Percentiles rank a stretch among this genome's conserved stretches.
Conservation (phyloP, 2,888 invertebrate species). For the Pristionchus arcanus region DNA sequence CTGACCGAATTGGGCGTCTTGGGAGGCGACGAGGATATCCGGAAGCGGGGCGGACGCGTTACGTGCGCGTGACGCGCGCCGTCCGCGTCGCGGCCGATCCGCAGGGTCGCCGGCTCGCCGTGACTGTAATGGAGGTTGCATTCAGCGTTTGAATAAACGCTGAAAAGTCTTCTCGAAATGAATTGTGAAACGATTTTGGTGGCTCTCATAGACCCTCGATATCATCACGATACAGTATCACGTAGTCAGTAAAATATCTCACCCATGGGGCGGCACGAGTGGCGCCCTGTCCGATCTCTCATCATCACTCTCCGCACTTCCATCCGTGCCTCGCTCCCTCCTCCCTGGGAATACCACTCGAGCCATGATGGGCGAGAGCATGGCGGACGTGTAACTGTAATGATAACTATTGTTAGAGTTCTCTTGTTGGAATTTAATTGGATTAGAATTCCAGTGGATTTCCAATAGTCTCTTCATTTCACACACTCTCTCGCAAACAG, state of each 20-base stretch:
- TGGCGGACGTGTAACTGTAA: constrained; percentile 76
- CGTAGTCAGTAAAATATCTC: neutral
- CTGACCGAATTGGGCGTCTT: constrained; percentile 59
- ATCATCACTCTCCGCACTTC: constrained; percentile 65
- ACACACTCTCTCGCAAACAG: too few species aligned
- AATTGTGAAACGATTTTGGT: neutral
- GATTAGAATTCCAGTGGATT: too few species aligned
- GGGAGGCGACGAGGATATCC: constrained; percentile 76
- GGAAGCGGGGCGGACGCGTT: constrained; percentile 69
- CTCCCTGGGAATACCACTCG: constrained; percentile 59
- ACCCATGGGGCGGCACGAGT: constrained; percentile 36
- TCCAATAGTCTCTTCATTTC: too few species aligned
- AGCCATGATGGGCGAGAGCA: constrained; percentile 76
- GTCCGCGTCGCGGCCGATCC: neutral
- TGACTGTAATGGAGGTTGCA: neutral
- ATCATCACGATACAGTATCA: neutral
- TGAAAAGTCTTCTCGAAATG: too few species aligned
- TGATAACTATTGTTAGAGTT: too few species aligned
- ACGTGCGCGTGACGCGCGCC: neutral
- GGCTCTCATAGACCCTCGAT: neutral
- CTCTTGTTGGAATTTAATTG: too few species aligned
- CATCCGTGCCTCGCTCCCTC: neutral
- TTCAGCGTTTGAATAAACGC: too few species aligned
- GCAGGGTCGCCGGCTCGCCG: constrained; percentile 32
- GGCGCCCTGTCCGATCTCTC: constrained; percentile 58